These are phyloP conservation scores for Teleogryllus oceanicus DNA, from an alignment of 2,888 invertebrate species.

Conservation along the genomic window DNA sequence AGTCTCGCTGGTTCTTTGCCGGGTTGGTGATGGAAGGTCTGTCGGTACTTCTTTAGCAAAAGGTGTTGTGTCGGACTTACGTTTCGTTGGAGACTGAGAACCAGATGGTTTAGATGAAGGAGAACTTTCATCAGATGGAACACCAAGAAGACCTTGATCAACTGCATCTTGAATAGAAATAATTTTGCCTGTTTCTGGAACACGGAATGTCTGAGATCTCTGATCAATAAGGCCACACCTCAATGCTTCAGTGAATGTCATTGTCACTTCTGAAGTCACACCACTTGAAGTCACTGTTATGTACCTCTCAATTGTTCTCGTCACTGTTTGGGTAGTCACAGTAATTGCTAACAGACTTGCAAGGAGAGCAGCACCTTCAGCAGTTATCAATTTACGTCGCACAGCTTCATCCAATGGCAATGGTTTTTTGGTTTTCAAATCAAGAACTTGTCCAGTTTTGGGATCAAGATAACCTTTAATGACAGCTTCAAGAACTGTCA, in stretches of 20 bases:
- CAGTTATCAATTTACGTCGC: conserved; percentile 76
- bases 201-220: conserved; percentile 63
- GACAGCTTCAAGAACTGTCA: conserved; percentile 84
- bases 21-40: background rate
- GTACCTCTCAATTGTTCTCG: conserved; percentile 76
- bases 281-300: conserved; percentile 72
- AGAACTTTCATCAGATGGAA: background rate
- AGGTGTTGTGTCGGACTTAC: background rate
- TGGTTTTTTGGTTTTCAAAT: conserved; percentile 65
- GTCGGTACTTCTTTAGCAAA: background rate
- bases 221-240: conserved; percentile 76
- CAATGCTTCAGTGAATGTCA: conserved; percentile 76
- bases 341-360: conserved; percentile 84
- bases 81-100: background rate
- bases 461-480: conserved; percentile 83
- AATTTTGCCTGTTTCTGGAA: conserved; percentile 46
- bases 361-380: conserved; percentile 81
- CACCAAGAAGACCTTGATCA: conserved; percentile 38
- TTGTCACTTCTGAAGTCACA: conserved; percentile 44
- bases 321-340: conserved; percentile 81
- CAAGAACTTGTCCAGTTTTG: conserved; percentile 78
- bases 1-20: conserved; percentile 20
- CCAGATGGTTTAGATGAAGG: background rate
- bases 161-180: conserved; percentile 47
- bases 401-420: conserved; percentile 84